Conservation (phyloP, 1,140 invertebrate species). For the Heliothis virescens region DNA sequence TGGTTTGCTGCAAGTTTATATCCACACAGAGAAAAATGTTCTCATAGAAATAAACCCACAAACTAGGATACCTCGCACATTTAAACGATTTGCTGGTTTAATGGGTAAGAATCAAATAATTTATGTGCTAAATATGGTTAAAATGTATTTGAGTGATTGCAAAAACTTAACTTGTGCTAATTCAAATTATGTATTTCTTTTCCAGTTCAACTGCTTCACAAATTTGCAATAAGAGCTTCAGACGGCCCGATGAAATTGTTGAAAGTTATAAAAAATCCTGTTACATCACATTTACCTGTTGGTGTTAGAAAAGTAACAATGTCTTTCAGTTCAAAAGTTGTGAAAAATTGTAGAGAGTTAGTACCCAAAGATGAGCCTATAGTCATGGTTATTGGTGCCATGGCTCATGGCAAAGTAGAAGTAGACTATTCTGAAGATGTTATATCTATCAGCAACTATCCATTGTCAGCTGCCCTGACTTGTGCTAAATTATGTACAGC, state of each 20-base stretch:
- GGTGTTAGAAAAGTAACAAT: conserved; percentile 96
- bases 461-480: conserved; percentile 97
- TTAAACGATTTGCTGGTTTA: conserved; percentile 98
- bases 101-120: conserved; percentile 91
- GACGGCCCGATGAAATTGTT: conserved; percentile 96
- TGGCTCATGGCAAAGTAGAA: conserved; percentile 98
- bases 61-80: conserved; percentile 99
- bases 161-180: background rate
- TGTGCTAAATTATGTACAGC: conserved; percentile 98
- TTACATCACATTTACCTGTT: conserved; percentile 97
- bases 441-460: conserved; percentile 98
- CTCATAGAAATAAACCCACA: conserved; percentile 99
- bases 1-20: conserved; percentile 96
- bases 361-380: conserved; percentile 94
- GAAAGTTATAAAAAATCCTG: conserved; percentile 99
- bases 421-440: conserved; percentile 96
- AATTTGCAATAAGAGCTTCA: conserved; percentile 95
- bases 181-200: conserved; percentile 57
- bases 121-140: background rate
- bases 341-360: conserved; percentile 92
- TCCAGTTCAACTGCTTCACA: conserved; percentile 98
- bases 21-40: conserved; percentile 98
- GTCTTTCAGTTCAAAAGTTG: conserved; percentile 94
- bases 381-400: conserved; percentile 97
- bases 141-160: background rate